Evolutionary conservation across 1,140 invertebrate genomes (phyloP).

Genomic region (Trinorchestia longiramus): DNA sequence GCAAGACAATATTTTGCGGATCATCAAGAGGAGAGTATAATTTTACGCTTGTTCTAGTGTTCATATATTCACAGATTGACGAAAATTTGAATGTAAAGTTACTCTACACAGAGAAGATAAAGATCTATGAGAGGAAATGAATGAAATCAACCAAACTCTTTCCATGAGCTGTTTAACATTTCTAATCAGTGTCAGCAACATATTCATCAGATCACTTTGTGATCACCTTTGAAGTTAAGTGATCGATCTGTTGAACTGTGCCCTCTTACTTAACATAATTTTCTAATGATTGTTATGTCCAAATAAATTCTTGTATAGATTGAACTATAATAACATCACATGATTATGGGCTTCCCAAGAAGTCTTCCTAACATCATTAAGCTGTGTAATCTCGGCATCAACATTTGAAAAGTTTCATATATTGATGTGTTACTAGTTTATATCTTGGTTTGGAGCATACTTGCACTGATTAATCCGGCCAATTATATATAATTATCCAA

Average conservation of each 20-base stretch:
- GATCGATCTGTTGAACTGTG: background rate
- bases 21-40: background rate
- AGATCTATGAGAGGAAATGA: too few relatives aligned
- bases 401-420: too few relatives aligned
- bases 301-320: too few relatives aligned
- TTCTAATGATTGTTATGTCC: too few relatives aligned
- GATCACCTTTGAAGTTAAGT: background rate
- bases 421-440: too few relatives aligned
- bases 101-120: background rate
- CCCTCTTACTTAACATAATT: too few relatives aligned
- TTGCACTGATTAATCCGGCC: too few relatives aligned
- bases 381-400: too few relatives aligned
- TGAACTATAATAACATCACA: too few relatives aligned
- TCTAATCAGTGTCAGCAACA: background rate
- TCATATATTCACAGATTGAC: background rate
- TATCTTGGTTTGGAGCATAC: too few relatives aligned
- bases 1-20: background rate
- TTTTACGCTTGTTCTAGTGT: background rate
- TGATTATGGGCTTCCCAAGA: background rate
- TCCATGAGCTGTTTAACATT: background rate
- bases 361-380: background rate
- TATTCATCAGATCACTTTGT: background rate
- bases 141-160: too few relatives aligned
- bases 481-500: background rate
- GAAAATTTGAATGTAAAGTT: background rate